Percentiles rank a stretch among this genome's conserved stretches.
These are phyloP conservation scores for Sminthurinus aureus DNA, from an alignment of 2,888 invertebrate species.

Conservation along the genomic window DNA sequence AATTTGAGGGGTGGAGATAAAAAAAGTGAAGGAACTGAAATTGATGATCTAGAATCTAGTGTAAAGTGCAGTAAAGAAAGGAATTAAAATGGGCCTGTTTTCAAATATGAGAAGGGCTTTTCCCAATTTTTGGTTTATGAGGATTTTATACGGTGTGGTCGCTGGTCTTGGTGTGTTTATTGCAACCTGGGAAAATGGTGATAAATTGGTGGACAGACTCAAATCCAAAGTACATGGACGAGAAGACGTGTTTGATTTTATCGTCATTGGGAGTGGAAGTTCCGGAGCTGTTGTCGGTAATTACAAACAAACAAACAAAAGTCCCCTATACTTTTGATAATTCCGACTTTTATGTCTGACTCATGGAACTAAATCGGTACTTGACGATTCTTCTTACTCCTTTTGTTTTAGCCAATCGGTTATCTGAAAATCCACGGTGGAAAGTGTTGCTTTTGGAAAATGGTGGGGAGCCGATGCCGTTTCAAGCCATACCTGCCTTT, in stretches of 20 bases:
- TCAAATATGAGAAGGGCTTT: background rate
- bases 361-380: background rate
- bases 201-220: background rate
- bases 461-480: constrained; percentile 63
- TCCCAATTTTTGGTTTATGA: constrained; percentile 22
- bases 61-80: background rate
- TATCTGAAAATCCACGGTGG: constrained; percentile 35
- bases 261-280: background rate
- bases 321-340: no score
- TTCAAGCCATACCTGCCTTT: constrained; percentile 43
- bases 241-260: constrained; percentile 21
- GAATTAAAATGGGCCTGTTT: constrained; percentile 14
- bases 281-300: background rate
- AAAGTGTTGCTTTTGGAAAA: constrained; percentile 39
- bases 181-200: constrained; percentile 16
- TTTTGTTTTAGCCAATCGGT: constrained; percentile 33
- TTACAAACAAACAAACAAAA: no score
- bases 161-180: constrained; percentile 15
- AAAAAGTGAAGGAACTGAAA: no score
- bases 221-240: background rate
- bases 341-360: no score
- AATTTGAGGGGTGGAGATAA: no score
- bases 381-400: background rate
- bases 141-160: constrained; percentile 23
- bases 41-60: no score